Base-by-base conservation (phyloP, 2,113 vertebrate species). In the Perca flavescens region DNA sequence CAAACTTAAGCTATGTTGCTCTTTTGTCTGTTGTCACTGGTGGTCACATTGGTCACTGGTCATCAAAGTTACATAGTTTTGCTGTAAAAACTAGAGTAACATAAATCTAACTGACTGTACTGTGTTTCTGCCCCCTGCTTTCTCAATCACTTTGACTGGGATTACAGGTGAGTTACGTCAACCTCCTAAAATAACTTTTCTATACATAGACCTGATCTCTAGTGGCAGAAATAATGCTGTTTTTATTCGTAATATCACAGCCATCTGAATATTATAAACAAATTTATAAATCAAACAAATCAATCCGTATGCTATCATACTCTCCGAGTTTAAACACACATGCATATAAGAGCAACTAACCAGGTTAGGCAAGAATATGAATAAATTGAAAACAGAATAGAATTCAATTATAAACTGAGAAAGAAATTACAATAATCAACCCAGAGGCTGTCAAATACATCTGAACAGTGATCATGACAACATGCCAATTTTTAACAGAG, bases 81-180 rank as follows among this genome's bases (percentile, higher is more conserved):
- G 7, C 12, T 36, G 28, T 60, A 13, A 6, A 66, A 6, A 52
- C 28, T 12, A 46, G 19, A 47, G 53, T 53, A 15, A 22, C 11
- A 9, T 34, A 36, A 58, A 69, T 22, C 17, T 71, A 71, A 25
- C 14, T 68, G 34, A 64, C 17, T 47, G 46, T 43, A 53, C 31
- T 64, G 40, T 5, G 5, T 58, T 50, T 74, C 36, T n/a, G n/a
- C 19, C 53, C n/a, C 36, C 52, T 69, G 25, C 57, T 70, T 74
- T 81, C 63, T 80, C 36, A 49, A 66, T 74, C 54, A 62, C 40
- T 72, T 76, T 79, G 65, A 58, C 53, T 57, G 14, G 90, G 91
- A 94, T 95, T 94, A 94, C 46, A 79, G 12, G 14, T 65, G 56
- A 16, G 70, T 92, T 91, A 93, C 72, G 60, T 94, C 88, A 93